phyloP scores from a whole-genome alignment of 2,113 vertebrate species.

The Plestiodon gilberti region DNA sequence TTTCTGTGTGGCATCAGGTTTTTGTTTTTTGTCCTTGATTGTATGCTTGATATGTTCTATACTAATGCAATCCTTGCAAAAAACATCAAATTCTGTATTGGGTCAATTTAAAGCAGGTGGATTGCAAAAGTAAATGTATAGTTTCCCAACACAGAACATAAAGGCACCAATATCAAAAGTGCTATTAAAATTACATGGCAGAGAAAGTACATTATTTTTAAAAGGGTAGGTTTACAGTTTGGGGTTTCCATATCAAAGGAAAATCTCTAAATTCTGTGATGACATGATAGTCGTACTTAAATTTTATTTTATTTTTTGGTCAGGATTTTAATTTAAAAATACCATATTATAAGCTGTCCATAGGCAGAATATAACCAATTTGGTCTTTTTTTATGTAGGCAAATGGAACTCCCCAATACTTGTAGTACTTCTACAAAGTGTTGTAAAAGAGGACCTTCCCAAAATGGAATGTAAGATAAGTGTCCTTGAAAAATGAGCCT shows the following conservation, averaged over 20 bases:
- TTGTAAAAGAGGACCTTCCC: constrained; percentile 16
- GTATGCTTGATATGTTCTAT: not conserved
- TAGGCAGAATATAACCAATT: not conserved
- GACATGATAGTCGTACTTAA: not conserved
- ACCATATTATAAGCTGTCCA: not conserved
- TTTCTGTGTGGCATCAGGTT: not conserved
- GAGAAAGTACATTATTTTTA: not conserved
- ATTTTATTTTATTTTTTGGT: fast-evolving
- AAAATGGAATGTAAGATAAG: constrained; percentile 42
- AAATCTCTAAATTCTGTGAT: constrained; percentile 1
- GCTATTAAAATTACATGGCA: too few species aligned
- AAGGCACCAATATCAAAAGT: not conserved
- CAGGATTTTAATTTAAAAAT: not conserved
- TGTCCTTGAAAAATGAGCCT: constrained; percentile 36
- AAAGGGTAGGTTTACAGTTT: not conserved
- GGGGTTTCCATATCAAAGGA: not conserved
- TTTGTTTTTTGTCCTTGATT: not conserved
- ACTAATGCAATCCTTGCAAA: not conserved
- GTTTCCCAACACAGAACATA: not conserved
- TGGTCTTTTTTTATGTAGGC: not conserved
- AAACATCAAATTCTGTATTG: not conserved
- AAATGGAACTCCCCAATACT: not conserved
- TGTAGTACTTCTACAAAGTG: not conserved
- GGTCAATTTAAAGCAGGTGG: not conserved
- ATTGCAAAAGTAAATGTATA: not conserved